Evolutionary conservation across 2,797 vertebrate species (phyloP).

Genomic region (Poliocrania exsul): DNA sequence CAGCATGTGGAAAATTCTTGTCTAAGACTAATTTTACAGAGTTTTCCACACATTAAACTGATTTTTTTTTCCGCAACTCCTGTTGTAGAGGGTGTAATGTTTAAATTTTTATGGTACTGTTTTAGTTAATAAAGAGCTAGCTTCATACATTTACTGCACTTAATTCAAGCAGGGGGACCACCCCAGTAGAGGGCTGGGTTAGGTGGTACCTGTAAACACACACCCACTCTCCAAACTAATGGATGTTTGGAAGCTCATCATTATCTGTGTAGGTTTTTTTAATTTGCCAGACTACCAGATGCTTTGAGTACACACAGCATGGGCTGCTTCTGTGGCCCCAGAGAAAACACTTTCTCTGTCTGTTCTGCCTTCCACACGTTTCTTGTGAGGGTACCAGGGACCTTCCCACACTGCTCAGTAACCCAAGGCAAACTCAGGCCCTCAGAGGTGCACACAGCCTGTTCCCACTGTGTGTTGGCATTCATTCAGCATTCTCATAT

Average conservation of each 20-base stretch:
- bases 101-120: neutral
- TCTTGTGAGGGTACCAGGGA: neutral
- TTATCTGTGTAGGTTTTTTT: neutral
- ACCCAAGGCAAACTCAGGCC: neutral
- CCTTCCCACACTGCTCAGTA: neutral
- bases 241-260: neutral
- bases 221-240: neutral
- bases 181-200: neutral
- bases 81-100: neutral
- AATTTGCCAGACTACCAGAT: neutral
- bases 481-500: conserved; percentile 33
- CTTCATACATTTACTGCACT: neutral
- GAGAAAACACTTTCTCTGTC: neutral
- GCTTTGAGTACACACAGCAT: neutral
- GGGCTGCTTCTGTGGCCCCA: neutral
- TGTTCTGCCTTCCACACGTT: neutral
- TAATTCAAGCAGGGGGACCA: neutral
- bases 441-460: neutral
- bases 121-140: neutral
- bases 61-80: neutral
- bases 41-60: neutral
- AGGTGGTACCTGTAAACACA: neutral
- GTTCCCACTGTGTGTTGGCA: conserved; percentile 19
- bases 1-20: neutral
- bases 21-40: neutral